Conservation (phyloP, 2,113 vertebrate species). For the Camelus dromedarius region DNA sequence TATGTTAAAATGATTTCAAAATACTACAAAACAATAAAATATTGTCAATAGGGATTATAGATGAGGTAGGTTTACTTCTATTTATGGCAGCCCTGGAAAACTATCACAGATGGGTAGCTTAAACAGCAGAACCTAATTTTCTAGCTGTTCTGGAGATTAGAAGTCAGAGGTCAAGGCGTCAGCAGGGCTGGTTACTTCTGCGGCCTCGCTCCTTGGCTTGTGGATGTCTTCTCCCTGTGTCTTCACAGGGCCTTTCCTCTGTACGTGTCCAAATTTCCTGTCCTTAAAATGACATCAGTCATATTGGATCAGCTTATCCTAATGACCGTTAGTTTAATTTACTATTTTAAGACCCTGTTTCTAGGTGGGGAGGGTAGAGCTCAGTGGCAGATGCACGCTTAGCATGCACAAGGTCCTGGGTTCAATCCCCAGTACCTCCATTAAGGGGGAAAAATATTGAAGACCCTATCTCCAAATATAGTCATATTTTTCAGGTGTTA, state of each 20-base stretch:
- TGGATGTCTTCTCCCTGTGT: background rate
- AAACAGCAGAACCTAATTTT: background rate
- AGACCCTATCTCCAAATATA: background rate
- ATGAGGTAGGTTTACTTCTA: background rate
- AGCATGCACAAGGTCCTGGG: too few relatives aligned
- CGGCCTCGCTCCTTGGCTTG: background rate
- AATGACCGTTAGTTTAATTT: background rate
- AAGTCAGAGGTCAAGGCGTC: background rate
- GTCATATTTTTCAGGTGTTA: background rate
- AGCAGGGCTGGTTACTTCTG: background rate
- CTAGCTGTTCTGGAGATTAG: background rate
- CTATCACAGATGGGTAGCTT: background rate
- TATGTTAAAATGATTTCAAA: conserved; percentile 42
- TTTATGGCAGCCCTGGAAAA: background rate
- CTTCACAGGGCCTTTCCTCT: background rate
- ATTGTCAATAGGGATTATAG: background rate
- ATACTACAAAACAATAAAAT: background rate
- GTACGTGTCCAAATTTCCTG: background rate
- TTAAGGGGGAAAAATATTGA: background rate
- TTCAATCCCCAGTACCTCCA: too few relatives aligned
- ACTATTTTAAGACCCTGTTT: background rate
- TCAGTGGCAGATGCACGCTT: too few relatives aligned
- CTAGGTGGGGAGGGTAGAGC: background rate
- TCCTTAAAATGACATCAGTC: background rate
- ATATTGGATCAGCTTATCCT: background rate